phyloP scores from a whole-genome alignment of 2,113 vertebrate species.

The Ochotona princeps region DNA sequence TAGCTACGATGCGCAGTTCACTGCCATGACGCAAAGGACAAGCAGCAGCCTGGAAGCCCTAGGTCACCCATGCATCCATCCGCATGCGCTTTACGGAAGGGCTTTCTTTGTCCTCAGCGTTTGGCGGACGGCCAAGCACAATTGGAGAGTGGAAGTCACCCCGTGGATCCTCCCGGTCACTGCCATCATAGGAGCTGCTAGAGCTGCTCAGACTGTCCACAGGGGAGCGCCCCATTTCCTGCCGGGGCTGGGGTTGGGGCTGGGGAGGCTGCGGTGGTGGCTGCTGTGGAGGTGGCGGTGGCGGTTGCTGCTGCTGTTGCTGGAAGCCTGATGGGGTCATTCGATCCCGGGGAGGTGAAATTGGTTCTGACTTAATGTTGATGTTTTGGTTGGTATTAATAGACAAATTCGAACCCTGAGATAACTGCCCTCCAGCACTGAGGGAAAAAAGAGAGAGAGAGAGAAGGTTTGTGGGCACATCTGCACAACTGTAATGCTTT shows the following conservation, averaged over 20 bases:
- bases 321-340: conserved; percentile 94
- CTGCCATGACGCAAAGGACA: conserved; percentile 76
- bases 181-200: conserved; percentile 98
- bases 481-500: background rate
- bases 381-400: conserved; percentile 97
- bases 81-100: conserved; percentile 98
- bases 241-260: conserved; percentile 90
- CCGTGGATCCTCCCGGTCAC: conserved; percentile 95
- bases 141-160: conserved; percentile 95
- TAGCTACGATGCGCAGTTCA: conserved; percentile 91
- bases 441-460: background rate
- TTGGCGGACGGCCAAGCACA: conserved; percentile 91
- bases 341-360: conserved; percentile 96
- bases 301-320: conserved; percentile 83
- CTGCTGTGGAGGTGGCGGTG: conserved; percentile 80
- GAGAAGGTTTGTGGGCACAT: background rate
- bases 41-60: conserved; percentile 77
- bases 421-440: conserved; percentile 96
- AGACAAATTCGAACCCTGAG: conserved; percentile 97
- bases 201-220: conserved; percentile 99
- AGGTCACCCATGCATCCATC: conserved; percentile 99
- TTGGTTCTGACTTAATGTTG: conserved; percentile 98
- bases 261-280: conserved; percentile 77
- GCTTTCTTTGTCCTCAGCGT: conserved; percentile 92
- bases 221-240: conserved; percentile 96